Percentiles rank a stretch among this genome's conserved stretches.
Evolutionary conservation across 2,797 vertebrate genomes (phyloP).

Genomic region (Pseudocheirus occidentalis): DNA sequence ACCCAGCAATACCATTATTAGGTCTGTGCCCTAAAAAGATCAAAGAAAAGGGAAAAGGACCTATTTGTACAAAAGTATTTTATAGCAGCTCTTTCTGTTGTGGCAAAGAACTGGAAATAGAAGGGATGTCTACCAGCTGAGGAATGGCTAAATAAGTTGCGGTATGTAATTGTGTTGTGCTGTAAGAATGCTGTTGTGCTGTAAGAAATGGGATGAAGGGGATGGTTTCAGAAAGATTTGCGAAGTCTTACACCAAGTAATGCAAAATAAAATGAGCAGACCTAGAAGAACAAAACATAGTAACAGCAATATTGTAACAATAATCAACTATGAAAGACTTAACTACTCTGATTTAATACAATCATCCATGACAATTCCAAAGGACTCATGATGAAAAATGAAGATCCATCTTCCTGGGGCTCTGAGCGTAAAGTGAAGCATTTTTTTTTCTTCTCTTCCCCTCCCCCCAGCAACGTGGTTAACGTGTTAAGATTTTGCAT

Average conservation of each 20-base stretch:
- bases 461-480: neutral
- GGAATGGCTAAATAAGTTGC: neutral
- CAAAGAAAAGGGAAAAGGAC: neutral
- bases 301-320: neutral
- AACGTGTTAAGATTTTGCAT: neutral
- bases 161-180: neutral
- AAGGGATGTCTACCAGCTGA: neutral
- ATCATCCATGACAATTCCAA: neutral
- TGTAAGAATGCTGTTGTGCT: neutral
- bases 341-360: neutral
- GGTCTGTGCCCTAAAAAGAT: neutral
- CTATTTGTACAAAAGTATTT: neutral
- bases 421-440: neutral
- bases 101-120: neutral
- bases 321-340: neutral
- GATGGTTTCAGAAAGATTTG: neutral
- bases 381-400: neutral
- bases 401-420: neutral
- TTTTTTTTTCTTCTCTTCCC: neutral
- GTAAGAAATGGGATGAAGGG: neutral
- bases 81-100: neutral
- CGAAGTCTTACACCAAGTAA: neutral
- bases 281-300: neutral
- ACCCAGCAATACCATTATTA: neutral
- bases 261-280: neutral